A percentile compares a stretch with the other conserved stretches of the same genome.
Conservation (phyloP, 2,797 vertebrate genomes). For the Pseudocheirus occidentalis region DNA sequence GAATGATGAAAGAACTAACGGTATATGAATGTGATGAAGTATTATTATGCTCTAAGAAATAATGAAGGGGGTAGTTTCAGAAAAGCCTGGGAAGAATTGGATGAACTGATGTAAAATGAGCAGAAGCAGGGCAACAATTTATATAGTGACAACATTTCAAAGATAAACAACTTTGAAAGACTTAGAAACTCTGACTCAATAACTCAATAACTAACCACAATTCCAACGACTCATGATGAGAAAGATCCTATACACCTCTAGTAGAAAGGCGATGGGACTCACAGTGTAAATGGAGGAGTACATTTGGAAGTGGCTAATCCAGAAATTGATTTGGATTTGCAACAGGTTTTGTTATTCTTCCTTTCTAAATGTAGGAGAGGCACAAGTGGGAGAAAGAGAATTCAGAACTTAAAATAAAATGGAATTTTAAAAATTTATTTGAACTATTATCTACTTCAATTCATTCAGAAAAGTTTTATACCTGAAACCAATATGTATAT, state of each 20-base stretch:
- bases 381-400: neutral
- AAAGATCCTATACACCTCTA: neutral
- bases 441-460: slow-evolving; percentile 24
- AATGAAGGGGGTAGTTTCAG: neutral
- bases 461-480: slow-evolving; percentile 76
- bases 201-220: neutral
- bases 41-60: neutral
- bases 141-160: neutral
- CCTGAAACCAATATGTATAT: slow-evolving; percentile 90
- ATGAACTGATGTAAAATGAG: neutral
- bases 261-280: neutral
- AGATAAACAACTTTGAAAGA: neutral
- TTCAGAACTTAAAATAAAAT: neutral
- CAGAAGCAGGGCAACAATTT: neutral
- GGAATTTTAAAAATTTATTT: slow-evolving; percentile 38
- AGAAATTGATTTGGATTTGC: neutral
- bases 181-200: no score
- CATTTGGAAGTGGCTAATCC: neutral
- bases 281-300: no score
- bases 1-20: no score
- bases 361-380: neutral
- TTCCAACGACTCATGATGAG: neutral
- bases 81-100: neutral
- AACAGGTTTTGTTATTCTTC: neutral
- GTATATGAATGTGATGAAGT: neutral